Base-by-base conservation (phyloP, 2,113 vertebrate genomes). In the Lonchura striata region DNA sequence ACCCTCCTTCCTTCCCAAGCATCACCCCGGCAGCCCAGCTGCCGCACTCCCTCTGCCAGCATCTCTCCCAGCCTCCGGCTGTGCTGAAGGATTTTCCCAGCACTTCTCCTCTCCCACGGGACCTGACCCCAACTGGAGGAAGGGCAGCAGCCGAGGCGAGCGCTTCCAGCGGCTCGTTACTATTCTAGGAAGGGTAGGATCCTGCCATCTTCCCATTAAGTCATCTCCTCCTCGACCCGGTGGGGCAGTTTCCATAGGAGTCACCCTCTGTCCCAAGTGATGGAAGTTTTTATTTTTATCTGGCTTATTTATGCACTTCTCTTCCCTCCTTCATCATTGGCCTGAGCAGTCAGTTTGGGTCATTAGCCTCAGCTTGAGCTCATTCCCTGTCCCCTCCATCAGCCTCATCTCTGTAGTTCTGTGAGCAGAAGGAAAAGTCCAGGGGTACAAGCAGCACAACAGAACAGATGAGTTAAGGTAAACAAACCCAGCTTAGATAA, bases 221-320 rank as follows among this genome's bases (percentile, higher is more conserved):
- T 94, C 90, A 95, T 63, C 87, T 74, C 90, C 92, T 91, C 76
- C 87, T 50, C 11, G 25, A 54, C 54, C 82, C 63, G 28, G 3
- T 77, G 90, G 88, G 81, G 89, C 35, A 74, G 49, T 94, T 97
- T 96, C 96, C 96, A 95, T 33, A 93, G 81, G 39, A 94, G 70
- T 78, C 60, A 56, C 46, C 20, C 68, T 84, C 80, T 80, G 69
- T 94, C 92, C 90, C 88, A 74, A 95, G 59, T 49, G 54, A 92
- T 68, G 75, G 63, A 92, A 95, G 87, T 46, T 91, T 93, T 97
- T 97, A 96, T 95, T 97, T 97, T 97, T 92, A 94, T 85, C 91
- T 33, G 27, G 68, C 49, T 85, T 94, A 80, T 88, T 93, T 93
- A 82, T 5, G 24, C 22, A 6, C 68, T 81, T 70, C 52, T 82